Evolutionary conservation across 2,888 invertebrate genomes (phyloP), one percentile per base, ranked within the genome.

Genomic region (Argyresthia goedartella): DNA sequence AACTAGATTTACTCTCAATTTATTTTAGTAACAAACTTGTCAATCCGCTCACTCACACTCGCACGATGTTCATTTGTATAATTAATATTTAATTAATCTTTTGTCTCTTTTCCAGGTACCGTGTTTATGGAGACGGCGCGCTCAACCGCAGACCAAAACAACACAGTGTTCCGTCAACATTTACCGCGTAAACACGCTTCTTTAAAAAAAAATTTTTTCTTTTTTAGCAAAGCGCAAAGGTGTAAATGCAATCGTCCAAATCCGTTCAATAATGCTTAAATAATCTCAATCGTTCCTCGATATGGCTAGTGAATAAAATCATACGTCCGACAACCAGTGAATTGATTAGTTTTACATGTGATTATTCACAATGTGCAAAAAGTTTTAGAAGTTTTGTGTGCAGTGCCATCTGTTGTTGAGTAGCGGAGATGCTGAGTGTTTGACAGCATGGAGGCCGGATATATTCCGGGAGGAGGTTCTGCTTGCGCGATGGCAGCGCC

Each of bases 401-500:
- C 44, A 50, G 41, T 50, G 77, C 75, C 81, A 77, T 79, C 81
- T 82, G 52, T 69, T 61, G 66, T 60, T 55, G 61, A 60, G 65
- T 61, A 60, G 70, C 59, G 60, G 71, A 55, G 59, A 74, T 77
- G 74, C 57, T 48, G 15, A 59, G 64, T 61, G 58, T 52, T 39
- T 73, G 66, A 68, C 58, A 56, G 54, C 52, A 87, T 87, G 87
- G 86, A 87, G 65, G 86, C 81, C 69, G 87, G 87, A 58, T 87
- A 69, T 55, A 85, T 87, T 68, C 84, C 85, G 75, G 82, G 71
- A 55, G 66, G 64, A 49, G 43, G 35, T 33, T 42, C 41, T 14
- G 46, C 25, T 36, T 61, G 62, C 51, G 49, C 44, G n/a, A 50
- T 14, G 35, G 68, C 39, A 65, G 65, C 72, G 62, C 70, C 73